A percentile compares a stretch with the other conserved stretches of the same genome.
Conservation (phyloP, 2,797 vertebrate species). For the Cuniculus paca region DNA sequence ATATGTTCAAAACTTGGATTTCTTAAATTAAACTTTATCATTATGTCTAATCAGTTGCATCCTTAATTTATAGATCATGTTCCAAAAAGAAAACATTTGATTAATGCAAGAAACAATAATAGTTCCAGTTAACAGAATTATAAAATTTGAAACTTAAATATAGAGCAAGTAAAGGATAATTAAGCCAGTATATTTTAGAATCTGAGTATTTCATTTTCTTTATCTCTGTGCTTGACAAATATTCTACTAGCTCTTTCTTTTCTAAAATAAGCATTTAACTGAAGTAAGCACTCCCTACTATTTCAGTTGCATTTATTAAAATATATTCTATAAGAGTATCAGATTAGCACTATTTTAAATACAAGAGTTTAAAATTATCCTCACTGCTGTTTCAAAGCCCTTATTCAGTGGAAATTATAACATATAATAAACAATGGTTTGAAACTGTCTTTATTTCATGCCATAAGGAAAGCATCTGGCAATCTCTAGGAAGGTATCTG, state of each 20-base stretch:
- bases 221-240: not conserved
- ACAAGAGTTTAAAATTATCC: not conserved
- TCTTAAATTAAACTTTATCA: conserved; percentile 59
- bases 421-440: not conserved
- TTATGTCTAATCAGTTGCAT: conserved; percentile 47
- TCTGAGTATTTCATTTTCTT: not conserved
- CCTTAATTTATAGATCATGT: conserved; percentile 39
- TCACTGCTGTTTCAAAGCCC: not conserved
- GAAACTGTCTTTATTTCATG: not conserved
- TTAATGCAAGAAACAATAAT: conserved; percentile 14
- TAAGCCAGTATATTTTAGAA: not conserved
- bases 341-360: not conserved
- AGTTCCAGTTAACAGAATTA: not conserved
- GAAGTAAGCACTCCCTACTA: not conserved
- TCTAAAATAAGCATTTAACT: not conserved
- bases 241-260: not conserved
- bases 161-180: not conserved
- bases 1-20: conserved; percentile 54
- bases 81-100: conserved; percentile 45
- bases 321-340: not conserved
- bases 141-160: not conserved
- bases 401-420: not conserved
- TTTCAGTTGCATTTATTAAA: conserved; percentile 47
- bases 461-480: not conserved
- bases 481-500: not conserved